Base-by-base conservation (phyloP, 2,113 vertebrate genomes). In the Gobius niger region DNA sequence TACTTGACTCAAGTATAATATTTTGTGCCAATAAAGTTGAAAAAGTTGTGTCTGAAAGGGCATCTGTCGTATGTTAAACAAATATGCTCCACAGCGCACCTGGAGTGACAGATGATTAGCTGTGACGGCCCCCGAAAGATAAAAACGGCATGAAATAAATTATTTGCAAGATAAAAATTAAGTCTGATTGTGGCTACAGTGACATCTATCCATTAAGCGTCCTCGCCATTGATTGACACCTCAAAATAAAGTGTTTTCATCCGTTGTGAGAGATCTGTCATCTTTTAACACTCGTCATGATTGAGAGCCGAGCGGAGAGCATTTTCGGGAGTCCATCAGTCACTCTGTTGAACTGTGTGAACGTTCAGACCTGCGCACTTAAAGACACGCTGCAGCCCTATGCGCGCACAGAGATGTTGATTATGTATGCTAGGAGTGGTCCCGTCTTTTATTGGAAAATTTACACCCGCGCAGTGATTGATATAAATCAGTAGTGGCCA, bases 401-500 rank as follows among this genome's bases (percentile, higher is more conserved):
- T 65, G 75, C 82, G 79, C 80, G 70, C 76, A 84, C 77, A 65
- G 77, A 89, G 82, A 87, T 89, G 88, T 91, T 89, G 90, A 92
- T 91, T 92, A 91, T 87, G 87, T 87, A 93, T 92, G 90, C 88
- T 73, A 87, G 84, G 82, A 78, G 85, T 82, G 88, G 82, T 87
- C 81, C 79, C 70, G 83, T 89, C 82, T 90, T 91, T 92, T 92
- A 92, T 90, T 91, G 89, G 86, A 91, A 90, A 90, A 91, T 93
- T 88, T 89, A 93, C 90, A 91, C 91, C 88, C 87, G 81, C 87
- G 79, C 84, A 80, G 82, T 93, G 92, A 93, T 93, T 94, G 92
- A 93, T 92, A 92, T 91, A 92, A 93, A 93, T 91, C 91, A 88
- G 90, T 82, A 88, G 85, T 90, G 87, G 87, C 91, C 88, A 90